Evolutionary conservation across 2,888 invertebrate species (phyloP), one percentile per base, ranked within the genome.

Genomic region (Clepsis dumicolana): DNA sequence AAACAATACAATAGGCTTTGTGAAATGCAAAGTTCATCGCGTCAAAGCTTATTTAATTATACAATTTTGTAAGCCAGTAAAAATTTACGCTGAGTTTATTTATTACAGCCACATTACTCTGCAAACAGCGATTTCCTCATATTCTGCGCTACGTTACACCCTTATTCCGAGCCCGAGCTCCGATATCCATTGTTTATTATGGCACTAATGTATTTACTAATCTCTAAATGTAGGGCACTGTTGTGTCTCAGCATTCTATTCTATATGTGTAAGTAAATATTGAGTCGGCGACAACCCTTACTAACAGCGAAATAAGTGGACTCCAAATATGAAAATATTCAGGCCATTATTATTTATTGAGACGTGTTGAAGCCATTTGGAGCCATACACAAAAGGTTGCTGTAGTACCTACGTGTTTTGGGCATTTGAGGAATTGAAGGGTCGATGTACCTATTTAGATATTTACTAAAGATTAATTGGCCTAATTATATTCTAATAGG

Each of bases 151-250:
- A 21, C 52, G 21, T 52, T 50, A 65, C 16, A 18, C 27, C 35
- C 21, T 27, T 52, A 52, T 10, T 18, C 29, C 29, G n/a, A 21
- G 18, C 52, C 52, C 50, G 25, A 25, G 25, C 25, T 25, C 52
- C 18, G 18, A 27, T 50, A 27, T 59, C 50, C 66, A 53, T 64
- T 68, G 41, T 68, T 64, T 68, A 67, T 52, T 68, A 29, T 63
- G 38, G 27, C 21, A 48, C 60, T 69, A 53, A 54, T 61, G 21
- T 61, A 48, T 61, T 66, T 48, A 61, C 66, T 52, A 54, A 66
- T 54, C 53, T 61, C 54, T 16, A 32, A 48, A 65, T 59, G 52
- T 52, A 54, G 61, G 61, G 32, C 66, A 59, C 27, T 50, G 41
- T 50, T 60, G 38, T 35, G 27, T 60, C 44, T 35, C 53, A 16